Evolutionary conservation across 2,888 invertebrate genomes (phyloP).

Genomic region (Drosophila niveifrons): DNA sequence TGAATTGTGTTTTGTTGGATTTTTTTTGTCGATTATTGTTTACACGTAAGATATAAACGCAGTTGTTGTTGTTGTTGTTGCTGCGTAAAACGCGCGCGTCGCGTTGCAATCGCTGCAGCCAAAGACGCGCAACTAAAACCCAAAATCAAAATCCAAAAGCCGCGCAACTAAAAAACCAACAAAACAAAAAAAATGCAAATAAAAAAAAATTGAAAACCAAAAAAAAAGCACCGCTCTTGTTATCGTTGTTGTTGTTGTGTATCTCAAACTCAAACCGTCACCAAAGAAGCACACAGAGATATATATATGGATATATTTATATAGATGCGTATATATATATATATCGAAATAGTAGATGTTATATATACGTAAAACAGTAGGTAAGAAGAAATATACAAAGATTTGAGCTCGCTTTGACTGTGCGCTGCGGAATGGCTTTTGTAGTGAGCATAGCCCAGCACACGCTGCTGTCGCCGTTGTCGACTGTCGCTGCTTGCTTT

Average conservation of each 20-base stretch:
- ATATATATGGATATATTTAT: conserved; percentile 9
- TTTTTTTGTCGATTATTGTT: conserved; percentile 10
- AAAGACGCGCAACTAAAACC: conserved; percentile 59
- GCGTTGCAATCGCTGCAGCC: conserved; percentile 60
- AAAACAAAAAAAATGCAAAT: conserved; percentile 9
- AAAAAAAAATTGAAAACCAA: conserved; percentile 15
- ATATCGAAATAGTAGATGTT: conserved; percentile 14
- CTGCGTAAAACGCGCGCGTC: conserved; percentile 53
- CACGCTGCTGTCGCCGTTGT: conserved; percentile 72
- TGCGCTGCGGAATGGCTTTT: conserved; percentile 65
- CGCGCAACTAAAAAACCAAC: conserved; percentile 36
- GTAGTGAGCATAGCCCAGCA: conserved; percentile 61
- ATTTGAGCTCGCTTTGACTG: conserved; percentile 61
- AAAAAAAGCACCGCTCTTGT: conserved; percentile 29
- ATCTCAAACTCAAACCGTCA: conserved; percentile 32
- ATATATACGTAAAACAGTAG: conserved; percentile 42
- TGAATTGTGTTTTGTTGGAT: conserved; percentile 11
- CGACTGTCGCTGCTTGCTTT: conserved; percentile 65
- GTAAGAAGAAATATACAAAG: conserved; percentile 22
- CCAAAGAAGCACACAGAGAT: conserved; percentile 24
- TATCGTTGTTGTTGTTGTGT: conserved; percentile 31
- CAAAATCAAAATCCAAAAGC: conserved; percentile 39
- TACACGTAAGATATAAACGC: not conserved
- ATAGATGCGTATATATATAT: conserved; percentile 12
- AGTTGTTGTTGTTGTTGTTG: conserved; percentile 24